These are phyloP conservation scores for Coreoperca whiteheadi DNA, from an alignment of 2,113 vertebrate species.

Conservation along the genomic window DNA sequence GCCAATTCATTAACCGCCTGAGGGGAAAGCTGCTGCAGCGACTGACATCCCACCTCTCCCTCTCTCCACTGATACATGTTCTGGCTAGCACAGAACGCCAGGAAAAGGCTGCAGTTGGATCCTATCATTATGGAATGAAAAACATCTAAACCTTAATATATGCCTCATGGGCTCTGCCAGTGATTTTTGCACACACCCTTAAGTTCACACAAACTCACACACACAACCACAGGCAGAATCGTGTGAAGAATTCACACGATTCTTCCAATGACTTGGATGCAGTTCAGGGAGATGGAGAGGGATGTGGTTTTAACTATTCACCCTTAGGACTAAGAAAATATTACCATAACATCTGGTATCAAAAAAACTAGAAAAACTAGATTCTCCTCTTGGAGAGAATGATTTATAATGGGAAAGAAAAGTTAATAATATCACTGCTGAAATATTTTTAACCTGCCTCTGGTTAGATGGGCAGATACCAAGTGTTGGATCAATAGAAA, in stretches of 20 bases:
- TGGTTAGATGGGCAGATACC: slow-evolving; percentile 12
- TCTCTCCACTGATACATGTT: slow-evolving; percentile 59
- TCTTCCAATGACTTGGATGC: slow-evolving; percentile 42
- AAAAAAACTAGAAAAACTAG: slow-evolving; percentile 43
- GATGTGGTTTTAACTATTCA: slow-evolving; percentile 56
- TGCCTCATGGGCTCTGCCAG: slow-evolving; percentile 68
- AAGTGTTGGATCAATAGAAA: slow-evolving; percentile 50
- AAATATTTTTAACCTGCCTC: slow-evolving; percentile 44
- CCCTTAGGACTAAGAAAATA: slow-evolving; percentile 41
- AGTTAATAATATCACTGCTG: slow-evolving; percentile 1
- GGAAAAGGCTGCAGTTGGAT: slow-evolving; percentile 65
- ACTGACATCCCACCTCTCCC: slow-evolving; percentile 52
- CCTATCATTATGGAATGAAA: slow-evolving; percentile 81
- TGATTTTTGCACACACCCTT: slow-evolving; percentile 59
- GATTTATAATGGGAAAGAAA: slow-evolving; percentile 3
- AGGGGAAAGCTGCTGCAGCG: slow-evolving; percentile 40
- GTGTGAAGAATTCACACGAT: slow-evolving; percentile 55
- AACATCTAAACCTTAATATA: slow-evolving; percentile 77
- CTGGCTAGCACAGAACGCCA: slow-evolving; percentile 64
- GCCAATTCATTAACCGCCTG: slow-evolving; percentile 40
- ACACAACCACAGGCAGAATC: slow-evolving; percentile 17
- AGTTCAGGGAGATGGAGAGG: slow-evolving; percentile 43
- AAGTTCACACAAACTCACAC: slow-evolving; percentile 24
- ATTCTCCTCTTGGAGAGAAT: slow-evolving; percentile 5
- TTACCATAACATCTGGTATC: slow-evolving; percentile 56